phyloP scores from a whole-genome alignment of 2,888 invertebrate genomes.

The Cacoxenus indagator region DNA sequence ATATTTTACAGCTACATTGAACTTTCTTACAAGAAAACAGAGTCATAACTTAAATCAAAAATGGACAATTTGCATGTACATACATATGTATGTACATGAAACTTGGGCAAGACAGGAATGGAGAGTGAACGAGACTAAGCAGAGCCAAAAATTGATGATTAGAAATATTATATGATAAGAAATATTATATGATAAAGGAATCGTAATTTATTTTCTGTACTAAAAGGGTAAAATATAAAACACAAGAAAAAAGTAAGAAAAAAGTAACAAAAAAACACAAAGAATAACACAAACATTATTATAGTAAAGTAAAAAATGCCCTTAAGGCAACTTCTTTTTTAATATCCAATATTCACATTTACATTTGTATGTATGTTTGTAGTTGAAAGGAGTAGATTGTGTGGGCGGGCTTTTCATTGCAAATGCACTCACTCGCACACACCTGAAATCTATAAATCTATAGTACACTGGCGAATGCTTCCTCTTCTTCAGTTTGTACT shows the following conservation, averaged over 20 bases:
- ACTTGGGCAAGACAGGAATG: slow-evolving; percentile 6
- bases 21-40: slow-evolving; percentile 45
- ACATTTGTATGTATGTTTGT: not conserved
- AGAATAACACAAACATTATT: no score
- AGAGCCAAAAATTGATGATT: not conserved
- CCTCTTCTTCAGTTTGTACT: slow-evolving; percentile 34
- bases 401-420: no score
- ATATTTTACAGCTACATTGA: slow-evolving; percentile 61
- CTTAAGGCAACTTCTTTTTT: not conserved
- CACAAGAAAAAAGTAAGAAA: no score
- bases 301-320: no score
- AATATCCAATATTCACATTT: not conserved
- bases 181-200: no score
- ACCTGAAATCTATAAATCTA: slow-evolving; percentile 7
- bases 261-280: no score
- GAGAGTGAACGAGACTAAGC: not conserved
- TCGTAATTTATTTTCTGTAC: no score
- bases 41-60: slow-evolving; percentile 35
- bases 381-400: no score
- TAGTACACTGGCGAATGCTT: slow-evolving; percentile 23
- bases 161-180: no score
- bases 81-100: not conserved
- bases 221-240: no score
- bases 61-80: not conserved
- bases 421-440: slow-evolving; percentile 25